phyloP scores from a whole-genome alignment of 1,140 invertebrate species.

The Lepidotrigona ventralis region DNA sequence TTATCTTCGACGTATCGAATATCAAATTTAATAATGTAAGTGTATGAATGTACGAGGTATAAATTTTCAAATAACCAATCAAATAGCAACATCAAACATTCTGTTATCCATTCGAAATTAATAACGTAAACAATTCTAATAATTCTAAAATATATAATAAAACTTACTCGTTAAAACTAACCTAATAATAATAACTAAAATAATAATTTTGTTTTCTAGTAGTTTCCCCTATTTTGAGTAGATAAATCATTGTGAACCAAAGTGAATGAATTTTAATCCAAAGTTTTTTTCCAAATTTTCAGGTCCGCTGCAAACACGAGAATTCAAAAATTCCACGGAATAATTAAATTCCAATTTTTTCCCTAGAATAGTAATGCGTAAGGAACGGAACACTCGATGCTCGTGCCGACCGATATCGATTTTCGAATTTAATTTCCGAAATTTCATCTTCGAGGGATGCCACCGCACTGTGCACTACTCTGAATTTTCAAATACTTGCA shows the following conservation, averaged over 20 bases:
- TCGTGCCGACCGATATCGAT: not conserved
- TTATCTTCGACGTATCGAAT: too few relatives aligned
- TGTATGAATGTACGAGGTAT: too few relatives aligned
- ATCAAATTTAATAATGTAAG: too few relatives aligned
- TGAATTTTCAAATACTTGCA: slow-evolving; percentile 7
- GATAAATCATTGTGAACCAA: not conserved
- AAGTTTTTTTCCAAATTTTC: not conserved
- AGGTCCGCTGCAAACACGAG: not conserved
- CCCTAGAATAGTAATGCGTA: slow-evolving; percentile 1
- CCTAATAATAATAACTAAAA: too few relatives aligned
- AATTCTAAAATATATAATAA: too few relatives aligned
- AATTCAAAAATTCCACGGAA: too few relatives aligned
- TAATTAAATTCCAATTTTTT: too few relatives aligned
- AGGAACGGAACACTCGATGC: not conserved
- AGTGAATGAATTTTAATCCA: too few relatives aligned
- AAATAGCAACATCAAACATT: not conserved
- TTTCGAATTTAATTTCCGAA: not conserved
- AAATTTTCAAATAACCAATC: too few relatives aligned
- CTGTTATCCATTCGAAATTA: not conserved
- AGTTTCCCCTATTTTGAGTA: not conserved
- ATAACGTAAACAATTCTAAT: not conserved
- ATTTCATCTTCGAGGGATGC: not conserved
- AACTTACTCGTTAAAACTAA: too few relatives aligned
- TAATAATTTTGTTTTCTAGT: too few relatives aligned
- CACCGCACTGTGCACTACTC: not conserved